These are phyloP conservation scores for Pheosia gnoma DNA, from an alignment of 2,888 invertebrate genomes.

Conservation along the genomic window DNA sequence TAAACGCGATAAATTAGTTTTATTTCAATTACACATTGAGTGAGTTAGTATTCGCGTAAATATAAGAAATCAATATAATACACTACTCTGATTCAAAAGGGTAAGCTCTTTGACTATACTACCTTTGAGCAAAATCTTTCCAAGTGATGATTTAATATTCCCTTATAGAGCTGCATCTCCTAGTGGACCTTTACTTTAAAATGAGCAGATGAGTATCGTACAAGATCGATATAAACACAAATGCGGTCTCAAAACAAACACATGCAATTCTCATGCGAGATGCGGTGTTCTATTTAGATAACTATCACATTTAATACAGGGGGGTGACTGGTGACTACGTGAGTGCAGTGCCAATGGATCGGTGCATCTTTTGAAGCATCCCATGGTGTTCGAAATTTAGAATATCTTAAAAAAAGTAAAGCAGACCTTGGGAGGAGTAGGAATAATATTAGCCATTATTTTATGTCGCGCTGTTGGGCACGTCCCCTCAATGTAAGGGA, in stretches of 20 bases:
- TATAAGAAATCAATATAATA: too few relatives aligned
- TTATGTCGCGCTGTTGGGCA: too few relatives aligned
- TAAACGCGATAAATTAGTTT: too few relatives aligned
- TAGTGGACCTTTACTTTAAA: not conserved
- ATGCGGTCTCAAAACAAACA: not conserved
- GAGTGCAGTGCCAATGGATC: not conserved
- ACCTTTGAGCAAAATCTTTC: too few relatives aligned
- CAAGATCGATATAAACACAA: not conserved
- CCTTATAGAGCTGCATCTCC: not conserved
- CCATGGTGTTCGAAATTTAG: not conserved
- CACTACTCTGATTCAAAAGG: too few relatives aligned
- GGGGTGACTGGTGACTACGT: not conserved
- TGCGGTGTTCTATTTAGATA: constrained; percentile 2
- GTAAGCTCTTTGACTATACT: too few relatives aligned
- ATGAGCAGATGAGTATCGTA: not conserved
- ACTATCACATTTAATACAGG: constrained; percentile 2
- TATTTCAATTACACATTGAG: too few relatives aligned
- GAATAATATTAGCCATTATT: too few relatives aligned
- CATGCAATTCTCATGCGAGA: not conserved
- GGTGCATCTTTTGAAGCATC: not conserved
- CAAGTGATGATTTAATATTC: too few relatives aligned
- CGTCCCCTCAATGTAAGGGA: too few relatives aligned
- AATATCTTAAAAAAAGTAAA: not conserved
- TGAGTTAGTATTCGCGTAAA: too few relatives aligned
- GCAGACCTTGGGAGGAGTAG: too few relatives aligned